Evolutionary conservation across 2,888 invertebrate species (phyloP).

Genomic region (Acrobeloides nanus): DNA sequence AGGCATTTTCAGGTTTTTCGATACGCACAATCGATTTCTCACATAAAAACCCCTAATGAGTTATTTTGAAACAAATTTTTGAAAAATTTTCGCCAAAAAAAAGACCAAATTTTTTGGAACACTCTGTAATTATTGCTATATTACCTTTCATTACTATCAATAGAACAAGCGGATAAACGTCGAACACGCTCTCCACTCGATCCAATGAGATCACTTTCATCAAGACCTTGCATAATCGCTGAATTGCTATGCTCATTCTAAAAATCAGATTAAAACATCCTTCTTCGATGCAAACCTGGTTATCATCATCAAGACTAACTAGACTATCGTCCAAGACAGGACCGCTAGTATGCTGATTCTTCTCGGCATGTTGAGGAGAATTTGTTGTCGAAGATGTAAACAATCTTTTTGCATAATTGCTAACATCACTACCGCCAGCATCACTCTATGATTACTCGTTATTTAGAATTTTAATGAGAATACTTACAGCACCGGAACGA

Average conservation of each 20-base stretch:
- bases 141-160: slow-evolving; percentile 38
- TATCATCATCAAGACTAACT: no score
- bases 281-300: no score
- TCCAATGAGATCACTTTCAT: slow-evolving; percentile 10
- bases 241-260: slow-evolving; percentile 12
- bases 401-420: slow-evolving; percentile 19
- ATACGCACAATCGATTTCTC: no score
- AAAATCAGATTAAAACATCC: no score
- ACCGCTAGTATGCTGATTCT: no score
- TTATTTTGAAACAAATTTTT: no score
- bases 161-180: slow-evolving; percentile 31
- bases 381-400: slow-evolving; percentile 7
- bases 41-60: no score
- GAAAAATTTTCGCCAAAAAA: no score
- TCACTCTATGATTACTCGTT: slow-evolving; percentile 32
- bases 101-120: background rate
- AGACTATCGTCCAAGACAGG: no score
- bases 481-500: slow-evolving; percentile 31
- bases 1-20: no score
- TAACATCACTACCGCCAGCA: slow-evolving; percentile 41
- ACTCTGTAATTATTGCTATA: no score
- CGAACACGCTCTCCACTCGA: slow-evolving; percentile 9
- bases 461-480: slow-evolving; percentile 1
- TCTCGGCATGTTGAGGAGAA: no score
- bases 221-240: slow-evolving; percentile 13